Evolutionary conservation across 2,113 vertebrate genomes (phyloP).

Genomic region (Anarrhichthys ocellatus): DNA sequence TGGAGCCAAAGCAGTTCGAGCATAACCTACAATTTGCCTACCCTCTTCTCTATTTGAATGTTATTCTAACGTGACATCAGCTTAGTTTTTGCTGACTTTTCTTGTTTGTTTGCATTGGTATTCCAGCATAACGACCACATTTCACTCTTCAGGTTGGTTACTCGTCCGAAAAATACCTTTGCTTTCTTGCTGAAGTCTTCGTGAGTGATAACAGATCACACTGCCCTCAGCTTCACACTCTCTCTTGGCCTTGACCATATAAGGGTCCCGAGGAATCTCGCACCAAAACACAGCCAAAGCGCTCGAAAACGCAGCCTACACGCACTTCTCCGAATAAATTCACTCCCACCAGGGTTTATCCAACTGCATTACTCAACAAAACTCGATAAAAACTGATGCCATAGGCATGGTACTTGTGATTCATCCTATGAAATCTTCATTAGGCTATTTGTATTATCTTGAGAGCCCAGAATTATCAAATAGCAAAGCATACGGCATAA

Average conservation of each 20-base stretch:
- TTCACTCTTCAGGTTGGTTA: slow-evolving; percentile 3
- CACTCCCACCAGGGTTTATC: slow-evolving; percentile 1
- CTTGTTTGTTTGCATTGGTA: slow-evolving; percentile 1
- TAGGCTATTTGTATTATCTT: background rate
- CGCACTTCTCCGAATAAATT: slow-evolving; percentile 11
- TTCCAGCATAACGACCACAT: slow-evolving; percentile 2
- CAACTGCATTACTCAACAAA: background rate
- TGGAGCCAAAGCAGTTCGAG: background rate
- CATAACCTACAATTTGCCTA: slow-evolving; percentile 26
- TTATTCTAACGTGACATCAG: background rate
- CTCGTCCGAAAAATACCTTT: slow-evolving; percentile 25
- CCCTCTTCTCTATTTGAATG: slow-evolving; percentile 7
- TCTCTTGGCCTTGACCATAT: slow-evolving; percentile 82
- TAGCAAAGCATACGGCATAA: background rate
- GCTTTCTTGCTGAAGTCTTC: slow-evolving; percentile 61
- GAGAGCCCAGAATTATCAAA: background rate
- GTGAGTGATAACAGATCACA: slow-evolving; percentile 76
- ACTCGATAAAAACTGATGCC: background rate
- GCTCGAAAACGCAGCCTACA: slow-evolving; percentile 58
- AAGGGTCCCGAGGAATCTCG: slow-evolving; percentile 80
- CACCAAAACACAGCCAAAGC: slow-evolving; percentile 74
- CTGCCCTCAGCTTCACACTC: slow-evolving; percentile 62
- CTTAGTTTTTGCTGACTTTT: slow-evolving; percentile 3
- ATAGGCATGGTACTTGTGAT: background rate
- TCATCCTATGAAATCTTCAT: background rate